Conservation (phyloP, 2,888 invertebrate species). For the Metopia argyrocephala region DNA sequence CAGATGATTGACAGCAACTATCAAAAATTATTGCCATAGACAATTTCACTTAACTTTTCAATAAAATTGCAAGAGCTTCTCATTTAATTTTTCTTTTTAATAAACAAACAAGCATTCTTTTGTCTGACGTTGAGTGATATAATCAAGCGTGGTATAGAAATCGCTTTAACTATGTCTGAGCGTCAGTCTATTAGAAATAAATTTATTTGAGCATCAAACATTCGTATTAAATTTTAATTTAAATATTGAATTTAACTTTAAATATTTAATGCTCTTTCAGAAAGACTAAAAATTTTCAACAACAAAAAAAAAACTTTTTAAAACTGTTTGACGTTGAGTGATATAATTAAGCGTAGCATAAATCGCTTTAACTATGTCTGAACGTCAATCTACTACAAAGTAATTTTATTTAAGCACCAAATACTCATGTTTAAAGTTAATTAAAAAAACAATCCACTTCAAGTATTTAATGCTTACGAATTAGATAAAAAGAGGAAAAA, state of each 20-base stretch:
- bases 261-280: slow-evolving; percentile 39
- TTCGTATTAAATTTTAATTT: slow-evolving; percentile 23
- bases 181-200: slow-evolving; percentile 65
- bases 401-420: not conserved
- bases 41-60: too few species aligned
- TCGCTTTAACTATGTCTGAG: slow-evolving; percentile 78
- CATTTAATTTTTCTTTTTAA: too few species aligned
- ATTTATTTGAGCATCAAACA: slow-evolving; percentile 29
- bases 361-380: slow-evolving; percentile 78
- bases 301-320: not conserved
- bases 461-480: not conserved
- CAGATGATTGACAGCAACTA: too few species aligned
- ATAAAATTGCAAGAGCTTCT: too few species aligned
- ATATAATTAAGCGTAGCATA: slow-evolving; percentile 74
- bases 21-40: too few species aligned
- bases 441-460: slow-evolving; percentile 2
- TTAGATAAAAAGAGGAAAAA: too few species aligned
- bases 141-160: slow-evolving; percentile 71
- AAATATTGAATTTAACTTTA: slow-evolving; percentile 15
- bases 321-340: slow-evolving; percentile 76
- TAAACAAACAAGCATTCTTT: too few species aligned
- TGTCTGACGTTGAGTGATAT: slow-evolving; percentile 78
- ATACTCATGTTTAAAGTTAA: slow-evolving; percentile 23
- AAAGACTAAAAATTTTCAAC: not conserved
- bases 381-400: slow-evolving; percentile 66